Percentiles rank a stretch among this genome's conserved stretches.
These are phyloP conservation scores for Sebastes trivittatus DNA, from an alignment of 2,797 vertebrate species.

Conservation along the genomic window DNA sequence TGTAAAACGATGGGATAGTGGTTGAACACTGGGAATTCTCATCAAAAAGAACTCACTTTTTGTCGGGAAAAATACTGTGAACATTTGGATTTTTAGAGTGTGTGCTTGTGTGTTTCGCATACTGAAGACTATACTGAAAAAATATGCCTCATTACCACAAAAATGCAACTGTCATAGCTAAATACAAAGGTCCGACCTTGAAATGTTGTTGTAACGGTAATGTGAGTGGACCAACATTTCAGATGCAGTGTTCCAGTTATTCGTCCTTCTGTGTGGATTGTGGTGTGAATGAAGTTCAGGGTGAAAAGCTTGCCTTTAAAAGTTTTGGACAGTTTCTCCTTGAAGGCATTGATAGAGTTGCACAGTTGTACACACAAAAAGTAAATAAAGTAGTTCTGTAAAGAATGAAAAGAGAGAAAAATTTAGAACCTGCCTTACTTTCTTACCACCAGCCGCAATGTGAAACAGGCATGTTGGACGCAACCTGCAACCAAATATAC, in stretches of 20 bases:
- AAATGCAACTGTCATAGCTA: background rate
- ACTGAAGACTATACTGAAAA: background rate
- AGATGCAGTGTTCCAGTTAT: background rate
- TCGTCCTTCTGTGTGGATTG: background rate
- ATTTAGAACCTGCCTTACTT: background rate
- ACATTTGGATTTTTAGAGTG: background rate
- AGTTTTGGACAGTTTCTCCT: background rate
- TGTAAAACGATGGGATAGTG: background rate
- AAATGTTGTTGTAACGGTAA: background rate
- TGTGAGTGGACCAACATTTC: background rate
- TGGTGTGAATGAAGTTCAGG: background rate
- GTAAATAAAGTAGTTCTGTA: background rate
- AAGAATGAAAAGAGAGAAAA: background rate
- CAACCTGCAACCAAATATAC: background rate
- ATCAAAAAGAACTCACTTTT: background rate
- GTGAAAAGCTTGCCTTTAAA: background rate
- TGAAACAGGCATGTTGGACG: background rate
- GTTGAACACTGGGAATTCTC: conserved; percentile 6
- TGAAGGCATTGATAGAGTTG: background rate
- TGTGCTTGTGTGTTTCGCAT: background rate
- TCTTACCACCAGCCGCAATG: background rate
- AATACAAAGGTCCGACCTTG: background rate
- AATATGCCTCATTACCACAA: background rate
- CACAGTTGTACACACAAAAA: background rate
- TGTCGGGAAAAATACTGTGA: background rate